Evolutionary conservation across 2,113 vertebrate genomes (phyloP).

Genomic region (Poeciliopsis occidentalis): DNA sequence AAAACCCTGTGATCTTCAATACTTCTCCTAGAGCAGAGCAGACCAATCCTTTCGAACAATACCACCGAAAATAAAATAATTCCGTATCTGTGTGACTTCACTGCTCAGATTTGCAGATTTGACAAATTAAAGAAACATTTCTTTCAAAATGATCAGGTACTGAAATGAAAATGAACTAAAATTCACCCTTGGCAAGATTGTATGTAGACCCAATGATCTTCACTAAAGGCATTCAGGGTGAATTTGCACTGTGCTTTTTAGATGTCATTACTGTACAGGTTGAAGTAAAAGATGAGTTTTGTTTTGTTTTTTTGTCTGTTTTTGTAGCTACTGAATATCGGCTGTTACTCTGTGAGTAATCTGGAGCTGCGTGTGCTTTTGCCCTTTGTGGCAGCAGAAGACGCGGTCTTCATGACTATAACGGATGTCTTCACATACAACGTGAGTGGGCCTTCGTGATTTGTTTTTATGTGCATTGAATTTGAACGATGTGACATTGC

Average conservation of each 20-base stretch:
- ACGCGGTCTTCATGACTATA: constrained; percentile 83
- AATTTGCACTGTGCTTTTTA: neutral
- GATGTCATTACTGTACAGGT: neutral
- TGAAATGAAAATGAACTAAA: neutral
- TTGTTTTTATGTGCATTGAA: neutral
- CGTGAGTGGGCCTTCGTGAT: constrained; percentile 76
- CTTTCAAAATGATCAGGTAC: neutral
- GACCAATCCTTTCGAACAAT: no score
- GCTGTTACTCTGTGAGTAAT: constrained; percentile 84
- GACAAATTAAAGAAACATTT: neutral
- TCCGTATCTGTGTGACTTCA: neutral
- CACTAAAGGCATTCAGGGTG: no score
- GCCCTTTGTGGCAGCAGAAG: constrained; percentile 84
- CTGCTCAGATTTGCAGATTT: neutral
- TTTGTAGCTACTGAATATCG: constrained; percentile 89
- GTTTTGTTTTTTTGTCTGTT: neutral
- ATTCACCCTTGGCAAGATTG: neutral
- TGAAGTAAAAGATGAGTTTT: neutral
- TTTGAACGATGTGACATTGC: constrained; percentile 15
- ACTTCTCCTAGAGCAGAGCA: no score
- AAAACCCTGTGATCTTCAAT: no score
- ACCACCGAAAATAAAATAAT: neutral
- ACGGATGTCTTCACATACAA: constrained; percentile 83
- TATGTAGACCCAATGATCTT: neutral
- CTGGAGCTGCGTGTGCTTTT: constrained; percentile 83